Evolutionary conservation across 2,797 vertebrate genomes (phyloP).

Genomic region (Karalla daura): DNA sequence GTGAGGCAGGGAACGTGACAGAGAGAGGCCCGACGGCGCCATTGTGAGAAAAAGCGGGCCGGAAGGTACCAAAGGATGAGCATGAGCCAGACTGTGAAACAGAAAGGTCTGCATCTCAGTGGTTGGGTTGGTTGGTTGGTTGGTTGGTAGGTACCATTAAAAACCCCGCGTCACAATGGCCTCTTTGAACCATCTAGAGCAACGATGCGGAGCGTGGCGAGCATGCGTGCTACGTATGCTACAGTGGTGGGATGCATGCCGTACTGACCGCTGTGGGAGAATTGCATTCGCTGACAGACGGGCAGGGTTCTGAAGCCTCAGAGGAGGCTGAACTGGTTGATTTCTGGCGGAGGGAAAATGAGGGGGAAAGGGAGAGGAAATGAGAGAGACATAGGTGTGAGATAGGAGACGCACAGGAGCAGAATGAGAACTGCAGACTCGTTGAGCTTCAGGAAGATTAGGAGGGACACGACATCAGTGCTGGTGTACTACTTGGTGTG

Average conservation of each 20-base stretch:
- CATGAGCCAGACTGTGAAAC: slow-evolving; percentile 93
- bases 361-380: slow-evolving; percentile 49
- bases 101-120: slow-evolving; percentile 81
- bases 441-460: slow-evolving; percentile 57
- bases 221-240: slow-evolving; percentile 13
- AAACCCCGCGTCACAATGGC: slow-evolving; percentile 26
- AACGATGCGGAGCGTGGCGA: slow-evolving; percentile 29
- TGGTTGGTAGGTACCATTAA: slow-evolving; percentile 45
- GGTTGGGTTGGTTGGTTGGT: too few species aligned
- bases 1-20: slow-evolving; percentile 89
- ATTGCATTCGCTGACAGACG: slow-evolving; percentile 98
- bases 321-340: slow-evolving; percentile 98
- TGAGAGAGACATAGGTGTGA: slow-evolving; percentile 36
- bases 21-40: slow-evolving; percentile 95
- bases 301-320: slow-evolving; percentile 97
- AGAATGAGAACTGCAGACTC: slow-evolving; percentile 38
- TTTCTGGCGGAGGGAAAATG: slow-evolving; percentile 86
- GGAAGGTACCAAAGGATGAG: slow-evolving; percentile 98
- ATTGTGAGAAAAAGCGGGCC: slow-evolving; percentile 95
- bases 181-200: slow-evolving; percentile 49
- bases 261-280: slow-evolving; percentile 96
- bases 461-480: too few species aligned
- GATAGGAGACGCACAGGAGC: slow-evolving; percentile 34
- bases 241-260: slow-evolving; percentile 52
- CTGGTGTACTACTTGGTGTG: too few species aligned